phyloP scores from a whole-genome alignment of 2,797 vertebrate species.

The Macropus fuliginosus region DNA sequence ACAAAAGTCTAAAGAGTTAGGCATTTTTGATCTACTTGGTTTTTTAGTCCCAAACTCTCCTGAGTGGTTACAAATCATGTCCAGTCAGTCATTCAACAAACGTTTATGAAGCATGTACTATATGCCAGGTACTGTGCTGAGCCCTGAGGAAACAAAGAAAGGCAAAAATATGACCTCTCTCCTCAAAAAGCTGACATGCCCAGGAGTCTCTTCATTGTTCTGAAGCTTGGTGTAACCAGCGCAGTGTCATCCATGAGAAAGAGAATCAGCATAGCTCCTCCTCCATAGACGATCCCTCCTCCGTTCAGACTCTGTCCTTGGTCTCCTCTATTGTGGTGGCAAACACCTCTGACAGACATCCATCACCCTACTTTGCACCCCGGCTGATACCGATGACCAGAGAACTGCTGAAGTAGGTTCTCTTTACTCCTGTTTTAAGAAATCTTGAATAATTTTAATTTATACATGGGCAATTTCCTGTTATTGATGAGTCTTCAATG shows the following conservation, averaged over 20 bases:
- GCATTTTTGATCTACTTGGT: background rate
- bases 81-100: background rate
- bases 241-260: background rate
- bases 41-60: background rate
- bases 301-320: background rate
- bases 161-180: background rate
- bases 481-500: background rate
- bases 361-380: background rate
- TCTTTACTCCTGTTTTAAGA: background rate
- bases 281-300: background rate
- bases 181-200: background rate
- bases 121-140: background rate
- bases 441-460: background rate
- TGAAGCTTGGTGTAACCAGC: background rate
- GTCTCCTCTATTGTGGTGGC: background rate
- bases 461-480: background rate
- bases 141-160: background rate
- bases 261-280: background rate
- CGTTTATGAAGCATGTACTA: background rate
- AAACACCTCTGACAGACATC: background rate
- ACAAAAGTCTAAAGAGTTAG: background rate
- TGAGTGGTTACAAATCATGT: background rate
- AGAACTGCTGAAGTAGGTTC: background rate
- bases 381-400: background rate
- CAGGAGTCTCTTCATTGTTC: background rate